A percentile compares a stretch with the other conserved stretches of the same genome.
These are phyloP conservation scores for Caprella mutica DNA, from an alignment of 2,888 invertebrate genomes.

Conservation along the genomic window DNA sequence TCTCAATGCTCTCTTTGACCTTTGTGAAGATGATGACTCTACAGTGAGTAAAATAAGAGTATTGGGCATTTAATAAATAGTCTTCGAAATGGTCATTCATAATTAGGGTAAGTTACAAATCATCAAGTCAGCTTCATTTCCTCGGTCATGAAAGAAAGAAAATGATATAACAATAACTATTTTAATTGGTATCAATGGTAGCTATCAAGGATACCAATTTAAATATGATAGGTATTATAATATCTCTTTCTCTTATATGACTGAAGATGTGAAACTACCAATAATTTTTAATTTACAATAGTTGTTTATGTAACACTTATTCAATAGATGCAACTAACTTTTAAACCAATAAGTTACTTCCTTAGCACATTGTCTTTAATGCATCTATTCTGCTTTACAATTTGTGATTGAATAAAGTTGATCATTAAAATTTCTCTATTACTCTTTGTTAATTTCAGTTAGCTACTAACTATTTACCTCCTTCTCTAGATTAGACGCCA, in stretches of 20 bases:
- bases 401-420: no score
- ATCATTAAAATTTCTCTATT: no score
- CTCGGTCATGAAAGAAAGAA: neutral
- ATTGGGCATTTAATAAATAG: neutral
- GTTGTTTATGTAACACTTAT: no score
- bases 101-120: neutral
- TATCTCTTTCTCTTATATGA: constrained; percentile 16
- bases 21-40: constrained; percentile 90
- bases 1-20: constrained; percentile 80
- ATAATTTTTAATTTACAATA: no score
- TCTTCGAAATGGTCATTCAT: neutral
- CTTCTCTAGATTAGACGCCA: constrained; percentile 71
- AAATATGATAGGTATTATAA: constrained; percentile 7
- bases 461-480: no score
- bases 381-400: no score
- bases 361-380: no score
- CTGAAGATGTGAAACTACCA: constrained; percentile 1
- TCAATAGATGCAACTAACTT: no score
- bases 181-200: neutral
- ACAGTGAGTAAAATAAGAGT: constrained; percentile 51
- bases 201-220: neutral
- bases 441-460: no score
- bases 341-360: no score
- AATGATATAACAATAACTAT: neutral
- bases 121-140: neutral